Evolutionary conservation across 2,888 invertebrate genomes (phyloP), one percentile per base, ranked within the genome.

Genomic region (Drosophila neutralis): DNA sequence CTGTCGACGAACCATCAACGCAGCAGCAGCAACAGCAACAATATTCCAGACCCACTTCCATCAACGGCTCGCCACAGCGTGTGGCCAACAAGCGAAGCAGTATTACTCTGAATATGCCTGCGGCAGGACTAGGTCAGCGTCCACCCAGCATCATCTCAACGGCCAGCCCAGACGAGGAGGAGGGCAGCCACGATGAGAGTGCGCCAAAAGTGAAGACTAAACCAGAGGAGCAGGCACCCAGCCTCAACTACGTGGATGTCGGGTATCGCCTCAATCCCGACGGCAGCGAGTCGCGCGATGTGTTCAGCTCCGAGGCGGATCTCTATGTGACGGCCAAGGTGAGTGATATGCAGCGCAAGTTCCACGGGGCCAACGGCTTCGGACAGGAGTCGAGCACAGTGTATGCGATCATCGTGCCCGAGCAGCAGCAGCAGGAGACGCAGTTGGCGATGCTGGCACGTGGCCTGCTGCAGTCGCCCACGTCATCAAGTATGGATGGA

Each of bases 131-230:
- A 78, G 95, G 95, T 83, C 95, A 94, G 69, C 94, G 94, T 77
- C 95, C 94, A 86, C 94, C 96, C 18, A 96, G 96, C 75, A 95
- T 96, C 71, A 94, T 96, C 58, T 96, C 96, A n/a, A 94, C 94
- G 80, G 75, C 88, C 42, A 92, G 91, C 56, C 95, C 95, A 29
- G 96, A 96, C 92, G 96, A 96, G 83, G 95, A 38, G 13, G 38
- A 24, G 15, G 8, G 95, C 61, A 95, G 96, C 58, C 95, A 95
- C 93, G 95, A 96, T 92, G 96, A 96, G 92, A 95, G 95, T 31
- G 95, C 95, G 73, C 95, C 95, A 70, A 93, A 95, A 67, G 91
- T 94, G 15, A 91, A 92, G 76, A 87, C 91, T 73, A 94, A 95
- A 66, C 91, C 91, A 92, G 73, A 73, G 52, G 73, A 73, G 27